Evolutionary conservation across 2,888 invertebrate genomes (phyloP), one percentile per base, ranked within the genome.

Genomic region (Margaritifera margaritifera): DNA sequence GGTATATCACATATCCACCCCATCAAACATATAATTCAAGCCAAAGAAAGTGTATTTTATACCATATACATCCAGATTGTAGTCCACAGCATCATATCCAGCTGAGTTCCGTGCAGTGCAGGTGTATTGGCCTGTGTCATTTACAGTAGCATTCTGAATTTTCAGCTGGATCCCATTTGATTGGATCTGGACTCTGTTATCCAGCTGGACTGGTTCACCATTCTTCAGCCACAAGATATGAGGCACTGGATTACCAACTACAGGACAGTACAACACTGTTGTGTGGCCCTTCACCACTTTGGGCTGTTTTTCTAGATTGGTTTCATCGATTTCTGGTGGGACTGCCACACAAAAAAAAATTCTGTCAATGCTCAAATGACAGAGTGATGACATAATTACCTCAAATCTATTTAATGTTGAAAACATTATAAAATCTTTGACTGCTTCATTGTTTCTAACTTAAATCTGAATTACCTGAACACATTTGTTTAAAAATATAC

Each of bases 61-160:
- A 89, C 89, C 86, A 70, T 84, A 79, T 2, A 89, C 86, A 62
- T 83, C 74, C 0, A 89, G 78, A 55, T 84, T 77, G 77, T 84
- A 86, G 20, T 80, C 70, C 52, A 83, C 72, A 11, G 81, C 79
- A 24, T 91, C 87, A 51, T 84, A 80, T 15, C 91, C 91, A 19
- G 91, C 91, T 55, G 89, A 88, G 76, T 91, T 92, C 22, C 83
- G 81, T 3, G 91, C 92, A 8, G 87, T 81, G 79, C 91, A 91
- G 24, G 86, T 85, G 78, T 91, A 92, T 5, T 69, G 69, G 3
- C 81, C 86, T 0, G 85, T 79, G 75, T 89, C 88, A 3, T 71
- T 62, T 19, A 80, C 79, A 25, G 80, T 71, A 1, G 84, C 79
- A 24, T 79, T 74, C 4, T 63, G 59, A 25, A 89, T 86, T 58